These are phyloP conservation scores for Forbesichthys agassizii DNA, from an alignment of 2,113 vertebrate species.

Conservation along the genomic window DNA sequence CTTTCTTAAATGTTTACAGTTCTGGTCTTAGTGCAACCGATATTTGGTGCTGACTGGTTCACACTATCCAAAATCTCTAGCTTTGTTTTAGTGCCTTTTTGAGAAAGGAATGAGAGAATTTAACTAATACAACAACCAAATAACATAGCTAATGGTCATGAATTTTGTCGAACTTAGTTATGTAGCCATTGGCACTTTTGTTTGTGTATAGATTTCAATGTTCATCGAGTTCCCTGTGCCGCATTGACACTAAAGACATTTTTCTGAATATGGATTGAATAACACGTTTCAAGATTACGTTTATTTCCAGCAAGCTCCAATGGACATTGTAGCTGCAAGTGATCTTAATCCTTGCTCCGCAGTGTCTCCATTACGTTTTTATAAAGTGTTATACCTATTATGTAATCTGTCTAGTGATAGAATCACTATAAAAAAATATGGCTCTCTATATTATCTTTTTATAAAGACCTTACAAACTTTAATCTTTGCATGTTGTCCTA, in stretches of 20 bases:
- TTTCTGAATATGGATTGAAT: constrained; percentile 36
- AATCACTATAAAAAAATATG: constrained; percentile 43
- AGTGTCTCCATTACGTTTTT: constrained; percentile 38
- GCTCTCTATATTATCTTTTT: constrained; percentile 77
- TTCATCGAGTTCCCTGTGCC: constrained; percentile 57
- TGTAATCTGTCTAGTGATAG: constrained; percentile 61
- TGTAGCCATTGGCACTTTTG: constrained; percentile 53
- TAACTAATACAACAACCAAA: constrained; percentile 66
- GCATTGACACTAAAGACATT: constrained; percentile 65
- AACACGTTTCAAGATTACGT: constrained; percentile 21
- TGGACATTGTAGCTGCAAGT: constrained; percentile 20
- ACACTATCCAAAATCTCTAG: constrained; percentile 13
- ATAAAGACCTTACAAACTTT: constrained; percentile 69
- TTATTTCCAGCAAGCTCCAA: constrained; percentile 19
- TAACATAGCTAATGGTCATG: constrained; percentile 28
- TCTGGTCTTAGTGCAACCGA: constrained; percentile 32
- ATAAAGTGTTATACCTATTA: constrained; percentile 62
- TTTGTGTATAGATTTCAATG: constrained; percentile 49
- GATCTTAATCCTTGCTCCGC: constrained; percentile 30
- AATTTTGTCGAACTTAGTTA: constrained; percentile 30
- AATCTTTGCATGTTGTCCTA: constrained; percentile 78
- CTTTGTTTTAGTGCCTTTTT: constrained; percentile 62
- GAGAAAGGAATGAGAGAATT: constrained; percentile 35
- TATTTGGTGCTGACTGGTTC: constrained; percentile 35
- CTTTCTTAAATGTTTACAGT: constrained; percentile 60